phyloP scores from a whole-genome alignment of 2,113 vertebrate genomes.

The Bungarus multicinctus region DNA sequence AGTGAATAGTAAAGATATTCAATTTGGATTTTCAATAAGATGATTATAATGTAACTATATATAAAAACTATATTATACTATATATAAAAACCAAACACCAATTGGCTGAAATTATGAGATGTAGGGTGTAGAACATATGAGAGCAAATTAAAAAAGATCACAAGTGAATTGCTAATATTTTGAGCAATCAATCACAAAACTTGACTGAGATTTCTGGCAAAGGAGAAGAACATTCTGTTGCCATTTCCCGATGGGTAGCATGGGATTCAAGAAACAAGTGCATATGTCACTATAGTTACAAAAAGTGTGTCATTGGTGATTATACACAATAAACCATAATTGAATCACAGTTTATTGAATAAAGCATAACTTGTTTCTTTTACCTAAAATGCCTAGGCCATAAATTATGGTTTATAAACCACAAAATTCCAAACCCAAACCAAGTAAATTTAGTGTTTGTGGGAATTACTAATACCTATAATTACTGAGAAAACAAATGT shows the following conservation, averaged over 20 bases:
- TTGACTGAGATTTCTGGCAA: not conserved
- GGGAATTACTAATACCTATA: not conserved
- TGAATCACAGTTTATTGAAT: not conserved
- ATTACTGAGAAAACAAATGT: not conserved
- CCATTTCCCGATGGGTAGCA: not conserved
- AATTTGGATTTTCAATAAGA: not conserved
- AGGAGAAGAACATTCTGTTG: not conserved
- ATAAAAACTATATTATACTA: not conserved
- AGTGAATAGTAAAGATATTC: not conserved
- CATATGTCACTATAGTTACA: not conserved
- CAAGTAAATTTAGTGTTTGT: not conserved
- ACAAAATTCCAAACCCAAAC: not conserved
- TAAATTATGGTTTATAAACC: not conserved
- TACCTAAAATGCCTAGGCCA: not conserved
- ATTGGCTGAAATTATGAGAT: not conserved
- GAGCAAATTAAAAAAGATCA: not conserved
- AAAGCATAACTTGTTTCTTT: not conserved
- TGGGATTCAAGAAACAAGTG: not conserved
- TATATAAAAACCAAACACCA: not conserved
- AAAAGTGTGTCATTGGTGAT: not conserved
- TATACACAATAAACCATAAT: not conserved
- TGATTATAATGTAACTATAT: not conserved
- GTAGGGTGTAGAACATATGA: too few species aligned
- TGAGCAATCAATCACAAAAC: not conserved
- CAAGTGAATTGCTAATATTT: not conserved